Evolutionary conservation across 2,888 invertebrate genomes (phyloP).

Genomic region (Julus scanicus): DNA sequence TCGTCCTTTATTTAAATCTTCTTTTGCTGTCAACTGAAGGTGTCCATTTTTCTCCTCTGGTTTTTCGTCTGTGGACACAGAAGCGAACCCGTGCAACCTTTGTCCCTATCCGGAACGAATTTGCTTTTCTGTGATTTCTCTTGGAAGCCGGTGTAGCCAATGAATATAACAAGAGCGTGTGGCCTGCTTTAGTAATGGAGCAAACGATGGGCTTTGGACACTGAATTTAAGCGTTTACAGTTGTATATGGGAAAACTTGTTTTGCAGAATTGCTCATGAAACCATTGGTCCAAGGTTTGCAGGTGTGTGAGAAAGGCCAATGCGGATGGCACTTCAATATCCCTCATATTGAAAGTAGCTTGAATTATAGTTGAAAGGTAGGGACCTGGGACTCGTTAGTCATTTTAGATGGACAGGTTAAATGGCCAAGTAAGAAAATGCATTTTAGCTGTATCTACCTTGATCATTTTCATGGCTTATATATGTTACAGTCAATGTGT

Average conservation of each 20-base stretch:
- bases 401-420: conserved; percentile 38
- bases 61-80: not conserved
- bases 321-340: not conserved
- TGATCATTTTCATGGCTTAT: not conserved
- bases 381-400: not conserved
- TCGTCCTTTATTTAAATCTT: not conserved
- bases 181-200: conserved; percentile 20
- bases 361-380: conserved; percentile 32
- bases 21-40: conserved; percentile 8
- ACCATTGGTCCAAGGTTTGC: not conserved
- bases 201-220: not conserved
- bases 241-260: not conserved
- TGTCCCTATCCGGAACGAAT: conserved; percentile 36
- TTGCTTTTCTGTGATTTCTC: conserved; percentile 7
- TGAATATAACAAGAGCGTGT: not conserved
- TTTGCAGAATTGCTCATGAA: not conserved
- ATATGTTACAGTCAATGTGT: no score
- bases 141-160: not conserved
- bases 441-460: not conserved
- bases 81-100: not conserved
- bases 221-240: not conserved
- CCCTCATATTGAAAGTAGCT: not conserved
- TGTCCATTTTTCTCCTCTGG: conserved; percentile 9
- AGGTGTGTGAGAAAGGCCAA: conserved; percentile 21
- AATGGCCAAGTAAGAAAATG: conserved; percentile 27